Base-by-base conservation (phyloP, 2,888 invertebrate species). In the Entomobrya proxima region DNA sequence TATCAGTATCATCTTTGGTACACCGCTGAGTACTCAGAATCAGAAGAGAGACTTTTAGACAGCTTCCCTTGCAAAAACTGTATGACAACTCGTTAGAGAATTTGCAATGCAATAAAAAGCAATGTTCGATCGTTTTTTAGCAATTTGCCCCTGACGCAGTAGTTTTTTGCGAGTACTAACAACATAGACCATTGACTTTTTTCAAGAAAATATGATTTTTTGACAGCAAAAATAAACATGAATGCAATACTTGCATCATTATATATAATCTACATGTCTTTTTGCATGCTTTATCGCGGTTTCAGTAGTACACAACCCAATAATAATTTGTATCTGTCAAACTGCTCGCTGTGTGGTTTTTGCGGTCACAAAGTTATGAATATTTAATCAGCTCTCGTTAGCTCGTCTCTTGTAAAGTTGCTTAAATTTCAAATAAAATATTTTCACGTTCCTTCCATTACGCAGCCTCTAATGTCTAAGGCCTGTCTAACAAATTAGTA, bases 251-350 rank as follows among this genome's bases (percentile, higher is more conserved):
- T 52, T 52, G 3, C 7, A n/a, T n/a, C 52, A 18, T 2, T 11
- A 3, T 52, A 18, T 18, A 52, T 9, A 2, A 18, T 9, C 52
- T 52, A 40, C 40, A 40, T 58, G 15, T 9, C 30, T 15, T 67
- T 67, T 40, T 67, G 21, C 24, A 40, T 67, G 13, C 40, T 24
- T 67, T 67, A 24, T 67, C 40, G 67, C 15, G 67, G 67, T 67
- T 67, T 67, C 37, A 67, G 67, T 40, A n/a, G n/a, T n/a, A n/a
- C n/a, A 40, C 67, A 37, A 67, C 37, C 40, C 24, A 67, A 67
- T 67, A n/a, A 64, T 64, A 67, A 67, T 67, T 67, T 67, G 67
- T 40, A 67, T 40, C 67, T 40, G 67, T 67, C 67, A 37, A 67
- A 37, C 40, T 24, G 24, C 67, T 67, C 24, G 37, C 15, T 67